These are phyloP conservation scores for Nothocercus nigrocapillus DNA, from an alignment of 2,113 vertebrate genomes.

Conservation along the genomic window DNA sequence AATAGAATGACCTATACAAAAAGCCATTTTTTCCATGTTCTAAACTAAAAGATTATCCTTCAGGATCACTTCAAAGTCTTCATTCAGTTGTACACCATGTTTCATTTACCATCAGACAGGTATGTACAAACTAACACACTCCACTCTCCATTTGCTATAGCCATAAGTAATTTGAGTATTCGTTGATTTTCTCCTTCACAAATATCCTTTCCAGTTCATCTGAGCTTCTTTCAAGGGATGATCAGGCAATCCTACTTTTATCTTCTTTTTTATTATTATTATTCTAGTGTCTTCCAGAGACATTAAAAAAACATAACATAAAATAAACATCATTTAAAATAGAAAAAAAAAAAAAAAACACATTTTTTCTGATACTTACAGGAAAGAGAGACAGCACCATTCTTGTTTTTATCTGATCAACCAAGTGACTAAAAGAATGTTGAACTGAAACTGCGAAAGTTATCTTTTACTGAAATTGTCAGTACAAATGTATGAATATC, in stretches of 20 bases:
- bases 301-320: background rate
- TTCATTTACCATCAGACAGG: background rate
- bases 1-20: background rate
- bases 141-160: background rate
- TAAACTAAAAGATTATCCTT: background rate
- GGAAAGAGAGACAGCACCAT: background rate
- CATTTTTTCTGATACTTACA: background rate
- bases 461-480: background rate
- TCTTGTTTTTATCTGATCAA: background rate
- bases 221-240: background rate
- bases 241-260: background rate
- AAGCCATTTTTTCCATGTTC: background rate
- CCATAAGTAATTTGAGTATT: background rate
- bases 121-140: background rate
- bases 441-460: background rate
- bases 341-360: fast-evolving
- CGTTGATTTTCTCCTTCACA: background rate
- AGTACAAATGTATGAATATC: background rate
- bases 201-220: background rate
- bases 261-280: background rate
- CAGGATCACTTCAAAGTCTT: background rate
- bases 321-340: background rate
- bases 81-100: background rate
- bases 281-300: background rate
- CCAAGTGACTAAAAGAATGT: background rate